Percentiles rank a stretch among this genome's conserved stretches.
Conservation (phyloP, 1,140 invertebrate genomes). For the Drosophila kohkoa region DNA sequence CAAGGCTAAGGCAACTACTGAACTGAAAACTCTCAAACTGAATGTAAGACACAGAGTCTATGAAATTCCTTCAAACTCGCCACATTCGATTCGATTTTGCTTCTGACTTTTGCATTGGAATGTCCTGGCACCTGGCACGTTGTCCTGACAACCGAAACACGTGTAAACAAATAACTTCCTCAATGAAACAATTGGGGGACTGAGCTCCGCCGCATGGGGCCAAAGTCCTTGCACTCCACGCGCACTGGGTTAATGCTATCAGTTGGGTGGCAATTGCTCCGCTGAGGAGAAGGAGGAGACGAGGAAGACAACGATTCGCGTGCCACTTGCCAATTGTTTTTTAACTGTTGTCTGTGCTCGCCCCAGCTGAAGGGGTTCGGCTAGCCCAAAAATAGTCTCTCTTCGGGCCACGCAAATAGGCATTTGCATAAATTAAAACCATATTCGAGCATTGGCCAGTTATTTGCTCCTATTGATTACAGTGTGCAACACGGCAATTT, state of each 20-base stretch:
- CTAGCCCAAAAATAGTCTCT: constrained; percentile 13
- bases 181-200: constrained; percentile 8
- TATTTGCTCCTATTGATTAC: background rate
- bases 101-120: constrained; percentile 35
- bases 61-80: constrained; percentile 46
- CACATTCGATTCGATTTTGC: constrained; percentile 29
- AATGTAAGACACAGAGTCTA: constrained; percentile 26
- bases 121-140: constrained; percentile 25
- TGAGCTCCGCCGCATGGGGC: constrained; percentile 31
- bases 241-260: constrained; percentile 72
- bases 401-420: constrained; percentile 24
- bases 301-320: background rate
- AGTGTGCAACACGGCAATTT: constrained; percentile 1
- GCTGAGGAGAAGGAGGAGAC: background rate
- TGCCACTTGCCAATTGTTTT: constrained; percentile 25
- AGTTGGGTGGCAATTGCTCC: background rate
- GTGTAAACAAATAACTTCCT: constrained; percentile 54
- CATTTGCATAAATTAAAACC: constrained; percentile 34
- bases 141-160: constrained; percentile 36
- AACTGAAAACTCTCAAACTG: constrained; percentile 4
- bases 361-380: background rate
- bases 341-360: background rate
- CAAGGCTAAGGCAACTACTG: constrained; percentile 39
- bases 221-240: constrained; percentile 71
- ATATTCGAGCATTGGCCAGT: constrained; percentile 4